phyloP scores from a whole-genome alignment of 2,113 vertebrate genomes.

The Aythya baeri region DNA sequence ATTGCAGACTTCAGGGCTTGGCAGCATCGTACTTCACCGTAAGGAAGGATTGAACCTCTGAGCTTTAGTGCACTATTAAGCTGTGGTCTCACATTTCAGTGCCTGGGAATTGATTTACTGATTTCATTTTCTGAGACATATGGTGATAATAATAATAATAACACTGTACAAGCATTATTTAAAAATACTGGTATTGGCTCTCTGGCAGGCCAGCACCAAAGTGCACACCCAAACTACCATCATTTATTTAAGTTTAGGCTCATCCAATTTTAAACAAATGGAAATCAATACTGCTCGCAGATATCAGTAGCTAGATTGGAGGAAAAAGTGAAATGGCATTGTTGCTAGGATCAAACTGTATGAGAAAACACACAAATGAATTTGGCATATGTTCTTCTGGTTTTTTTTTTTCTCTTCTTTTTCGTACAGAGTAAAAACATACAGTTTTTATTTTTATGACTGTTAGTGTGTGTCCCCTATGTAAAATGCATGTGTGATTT shows the following conservation, averaged over 20 bases:
- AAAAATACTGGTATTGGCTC: not conserved
- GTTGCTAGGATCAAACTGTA: not conserved
- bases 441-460: not conserved
- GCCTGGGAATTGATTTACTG: slow-evolving; percentile 53
- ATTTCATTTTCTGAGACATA: slow-evolving; percentile 47
- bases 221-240: not conserved
- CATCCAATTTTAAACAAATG: slow-evolving; percentile 44
- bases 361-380: not conserved
- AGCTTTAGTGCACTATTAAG: slow-evolving; percentile 4
- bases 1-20: not conserved
- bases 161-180: slow-evolving; percentile 45
- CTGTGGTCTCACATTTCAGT: slow-evolving; percentile 5
- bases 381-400: not conserved
- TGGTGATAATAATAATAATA: slow-evolving; percentile 28
- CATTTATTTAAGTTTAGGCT: slow-evolving; percentile 56
- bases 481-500: not conserved
- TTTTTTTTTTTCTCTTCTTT: not conserved
- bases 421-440: not conserved
- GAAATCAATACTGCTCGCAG: slow-evolving; percentile 14
- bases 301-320: not conserved
- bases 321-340: not conserved
- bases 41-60: not conserved
- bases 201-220: not conserved
- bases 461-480: not conserved
- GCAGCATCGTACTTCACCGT: not conserved